A percentile compares a stretch with the other conserved stretches of the same genome.
phyloP scores from a whole-genome alignment of 2,888 invertebrate genomes.

The Leucophenga maculata region DNA sequence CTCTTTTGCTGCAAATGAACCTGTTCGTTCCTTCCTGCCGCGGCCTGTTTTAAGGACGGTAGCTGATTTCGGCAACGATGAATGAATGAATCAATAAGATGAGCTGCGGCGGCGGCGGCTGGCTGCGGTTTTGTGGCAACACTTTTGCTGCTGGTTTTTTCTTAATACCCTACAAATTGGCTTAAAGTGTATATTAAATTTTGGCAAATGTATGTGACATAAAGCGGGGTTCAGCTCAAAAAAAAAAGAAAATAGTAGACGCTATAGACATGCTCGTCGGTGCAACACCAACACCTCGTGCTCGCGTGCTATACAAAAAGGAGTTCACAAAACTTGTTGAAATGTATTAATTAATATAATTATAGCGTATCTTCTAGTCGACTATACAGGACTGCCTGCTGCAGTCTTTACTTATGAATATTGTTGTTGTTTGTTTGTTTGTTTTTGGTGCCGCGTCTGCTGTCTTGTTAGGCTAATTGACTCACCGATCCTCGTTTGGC shows the following conservation, averaged over 20 bases:
- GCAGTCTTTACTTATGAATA: not conserved
- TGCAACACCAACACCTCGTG: no score
- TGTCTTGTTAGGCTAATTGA: constrained; percentile 70
- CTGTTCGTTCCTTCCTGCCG: not conserved
- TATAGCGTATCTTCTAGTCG: no score
- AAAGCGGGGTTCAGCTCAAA: no score
- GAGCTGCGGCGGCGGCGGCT: not conserved
- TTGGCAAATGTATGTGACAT: no score
- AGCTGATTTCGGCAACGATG: constrained; percentile 11
- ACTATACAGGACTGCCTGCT: not conserved
- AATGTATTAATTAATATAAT: no score
- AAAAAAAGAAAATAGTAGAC: no score
- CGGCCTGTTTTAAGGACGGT: not conserved
- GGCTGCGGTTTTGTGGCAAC: not conserved
- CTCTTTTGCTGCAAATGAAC: not conserved
- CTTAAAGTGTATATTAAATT: no score
- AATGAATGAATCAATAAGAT: constrained; percentile 11
- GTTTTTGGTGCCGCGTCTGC: constrained; percentile 17
- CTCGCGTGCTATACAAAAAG: no score
- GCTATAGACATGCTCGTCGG: no score
- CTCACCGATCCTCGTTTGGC: constrained; percentile 37
- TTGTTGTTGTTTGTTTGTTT: constrained; percentile 1
- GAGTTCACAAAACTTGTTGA: no score
- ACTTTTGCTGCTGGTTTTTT: not conserved
- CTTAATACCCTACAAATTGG: no score